Base-by-base conservation (phyloP, 2,888 invertebrate genomes). In the Thyatira batis region DNA sequence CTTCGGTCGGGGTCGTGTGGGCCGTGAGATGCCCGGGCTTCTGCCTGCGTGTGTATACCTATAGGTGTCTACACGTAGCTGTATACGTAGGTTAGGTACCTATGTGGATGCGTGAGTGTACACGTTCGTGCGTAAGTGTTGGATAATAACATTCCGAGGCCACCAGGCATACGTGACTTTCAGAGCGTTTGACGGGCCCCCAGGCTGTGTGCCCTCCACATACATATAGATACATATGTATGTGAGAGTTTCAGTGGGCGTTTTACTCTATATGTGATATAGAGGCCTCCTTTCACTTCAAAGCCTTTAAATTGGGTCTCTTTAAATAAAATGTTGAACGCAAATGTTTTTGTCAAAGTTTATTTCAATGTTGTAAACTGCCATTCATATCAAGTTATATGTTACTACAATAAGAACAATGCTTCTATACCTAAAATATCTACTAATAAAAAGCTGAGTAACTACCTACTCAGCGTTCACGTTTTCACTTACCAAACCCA, bases 1-100 rank as follows among this genome's bases (percentile, higher is more conserved):
- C 91, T 92, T 90, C 80, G 82, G 80, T 78, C 85, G 88, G 89
- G 91, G 90, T 89, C 89, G 91, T 88, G 86, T 89, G 87, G 89
- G 90, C 89, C 85, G 73, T 65, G 81, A 71, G 83, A 82, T 89
- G 90, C 91, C 90, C 90, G 90, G 90, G 90, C 84, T 69, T 76
- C 69, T 70, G 74, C 74, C 74, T 71, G 72, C 76, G 70, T 76
- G 74, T 76, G 55, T 72, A 75, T 73, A 66, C 69, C 73, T 69
- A 64, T 63, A 65, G 56, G 53, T 60, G 58, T 63, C 63, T 62
- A 72, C 67, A 66, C 66, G 66, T 59, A 65, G 13, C n/a, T 33
- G 3, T 33, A 33, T 33, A 39, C 39, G 13, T 39, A 39, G 39
- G 39, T 39, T n/a, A n/a, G n/a, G n/a, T n/a, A n/a, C n/a, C n/a